phyloP scores from a whole-genome alignment of 2,888 invertebrate genomes.

The Bellardia pandia region DNA sequence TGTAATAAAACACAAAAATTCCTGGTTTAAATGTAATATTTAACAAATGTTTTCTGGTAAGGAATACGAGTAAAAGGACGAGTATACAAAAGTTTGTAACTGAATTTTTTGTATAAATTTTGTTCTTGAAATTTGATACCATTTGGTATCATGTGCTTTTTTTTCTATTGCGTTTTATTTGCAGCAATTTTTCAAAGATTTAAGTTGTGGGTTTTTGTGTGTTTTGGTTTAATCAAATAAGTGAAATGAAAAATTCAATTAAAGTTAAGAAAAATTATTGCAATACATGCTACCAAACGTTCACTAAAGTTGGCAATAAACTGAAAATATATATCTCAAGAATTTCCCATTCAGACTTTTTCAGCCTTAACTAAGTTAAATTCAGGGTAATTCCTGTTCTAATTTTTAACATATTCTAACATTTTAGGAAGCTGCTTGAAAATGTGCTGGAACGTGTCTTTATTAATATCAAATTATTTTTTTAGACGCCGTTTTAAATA shows the following conservation, averaged over 20 bases:
- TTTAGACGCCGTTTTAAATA: too few species aligned
- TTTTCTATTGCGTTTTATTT: conserved; percentile 29
- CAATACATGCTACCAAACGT: neutral
- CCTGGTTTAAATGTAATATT: conserved; percentile 52
- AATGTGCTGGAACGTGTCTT: too few species aligned
- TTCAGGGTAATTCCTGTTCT: too few species aligned
- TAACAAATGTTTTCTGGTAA: conserved; percentile 20
- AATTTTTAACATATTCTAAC: too few species aligned
- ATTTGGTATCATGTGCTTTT: conserved; percentile 71
- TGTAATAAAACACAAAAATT: conserved; percentile 58
- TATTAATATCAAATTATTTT: too few species aligned
- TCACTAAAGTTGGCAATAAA: too few species aligned
- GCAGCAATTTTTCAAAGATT: conserved; percentile 30
- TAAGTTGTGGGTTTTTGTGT: conserved; percentile 30
- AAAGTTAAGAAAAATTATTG: neutral
- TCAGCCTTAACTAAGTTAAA: too few species aligned
- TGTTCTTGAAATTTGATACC: conserved; percentile 78
- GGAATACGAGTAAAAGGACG: neutral
- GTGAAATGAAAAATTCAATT: conserved; percentile 11
- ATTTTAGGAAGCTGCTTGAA: too few species aligned
- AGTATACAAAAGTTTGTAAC: conserved; percentile 77
- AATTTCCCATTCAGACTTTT: too few species aligned
- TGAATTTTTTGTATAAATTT: conserved; percentile 78
- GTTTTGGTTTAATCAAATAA: conserved; percentile 13
- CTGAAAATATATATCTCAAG: too few species aligned